phyloP scores from a whole-genome alignment of 2,888 invertebrate species.

The Venustoraphidia nigricollis region DNA sequence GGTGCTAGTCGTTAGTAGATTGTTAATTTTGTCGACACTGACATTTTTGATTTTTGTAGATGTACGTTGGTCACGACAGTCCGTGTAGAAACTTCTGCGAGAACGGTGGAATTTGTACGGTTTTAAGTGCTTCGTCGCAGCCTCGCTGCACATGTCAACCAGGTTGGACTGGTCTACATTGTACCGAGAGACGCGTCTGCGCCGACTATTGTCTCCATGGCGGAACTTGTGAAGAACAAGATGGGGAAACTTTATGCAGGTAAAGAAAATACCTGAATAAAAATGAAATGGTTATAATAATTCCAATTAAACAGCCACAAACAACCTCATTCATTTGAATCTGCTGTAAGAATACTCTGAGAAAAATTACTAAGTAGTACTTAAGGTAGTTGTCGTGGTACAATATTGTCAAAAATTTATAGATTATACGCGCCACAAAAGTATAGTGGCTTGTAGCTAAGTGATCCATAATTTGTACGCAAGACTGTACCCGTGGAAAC shows the following conservation, averaged over 20 bases:
- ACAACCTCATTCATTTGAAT: too few species aligned
- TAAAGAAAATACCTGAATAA: slow-evolving; percentile 17
- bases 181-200: slow-evolving; percentile 33
- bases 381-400: too few species aligned
- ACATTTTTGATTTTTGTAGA: slow-evolving; percentile 14
- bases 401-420: too few species aligned
- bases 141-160: slow-evolving; percentile 39
- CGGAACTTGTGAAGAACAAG: slow-evolving; percentile 31
- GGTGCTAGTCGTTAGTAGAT: background rate
- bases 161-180: slow-evolving; percentile 39
- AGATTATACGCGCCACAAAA: too few species aligned
- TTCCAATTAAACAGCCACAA: too few species aligned
- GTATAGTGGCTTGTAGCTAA: too few species aligned
- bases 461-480: too few species aligned
- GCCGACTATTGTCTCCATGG: slow-evolving; percentile 34
- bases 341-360: too few species aligned
- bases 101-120: slow-evolving; percentile 42
- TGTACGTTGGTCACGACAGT: slow-evolving; percentile 42
- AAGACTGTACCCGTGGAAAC: too few species aligned
- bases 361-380: too few species aligned
- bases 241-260: slow-evolving; percentile 25
- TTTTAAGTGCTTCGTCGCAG: slow-evolving; percentile 29
- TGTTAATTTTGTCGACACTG: background rate
- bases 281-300: too few species aligned
- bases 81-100: slow-evolving; percentile 41